These are phyloP conservation scores for Trichechus manatus DNA, from an alignment of 2,113 vertebrate genomes.

Conservation along the genomic window DNA sequence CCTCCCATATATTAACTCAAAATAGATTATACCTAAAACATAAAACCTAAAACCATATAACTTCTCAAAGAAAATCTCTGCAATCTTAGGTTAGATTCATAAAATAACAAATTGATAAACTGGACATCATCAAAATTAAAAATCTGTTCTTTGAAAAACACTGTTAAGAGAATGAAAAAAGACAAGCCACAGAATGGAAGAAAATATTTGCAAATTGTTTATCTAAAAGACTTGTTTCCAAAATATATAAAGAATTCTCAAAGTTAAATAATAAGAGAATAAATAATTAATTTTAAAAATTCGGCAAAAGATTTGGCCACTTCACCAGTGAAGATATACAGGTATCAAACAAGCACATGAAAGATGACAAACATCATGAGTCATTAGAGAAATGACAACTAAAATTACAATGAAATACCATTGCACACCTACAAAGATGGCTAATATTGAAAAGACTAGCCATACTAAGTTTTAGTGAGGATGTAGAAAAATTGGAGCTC, in stretches of 20 bases:
- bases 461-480: not conserved
- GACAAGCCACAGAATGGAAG: not conserved
- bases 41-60: not conserved
- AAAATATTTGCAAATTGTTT: not conserved
- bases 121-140: not conserved
- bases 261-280: not conserved
- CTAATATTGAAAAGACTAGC: not conserved
- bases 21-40: not conserved
- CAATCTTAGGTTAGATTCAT: not conserved
- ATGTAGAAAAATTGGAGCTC: not conserved
- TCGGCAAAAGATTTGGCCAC: not conserved
- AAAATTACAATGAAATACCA: not conserved
- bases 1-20: not conserved
- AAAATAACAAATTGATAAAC: conserved; percentile 2
- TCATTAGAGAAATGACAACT: conserved; percentile 1
- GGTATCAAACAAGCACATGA: not conserved
- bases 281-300: not conserved
- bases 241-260: not conserved
- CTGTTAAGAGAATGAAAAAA: not conserved
- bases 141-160: not conserved
- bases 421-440: not conserved
- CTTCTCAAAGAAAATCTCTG: not conserved
- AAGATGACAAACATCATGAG: not conserved
- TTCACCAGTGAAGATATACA: not conserved
- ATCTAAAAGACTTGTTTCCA: not conserved